Evolutionary conservation across 2,113 vertebrate species (phyloP).

Genomic region (Chloroceryle aenea): DNA sequence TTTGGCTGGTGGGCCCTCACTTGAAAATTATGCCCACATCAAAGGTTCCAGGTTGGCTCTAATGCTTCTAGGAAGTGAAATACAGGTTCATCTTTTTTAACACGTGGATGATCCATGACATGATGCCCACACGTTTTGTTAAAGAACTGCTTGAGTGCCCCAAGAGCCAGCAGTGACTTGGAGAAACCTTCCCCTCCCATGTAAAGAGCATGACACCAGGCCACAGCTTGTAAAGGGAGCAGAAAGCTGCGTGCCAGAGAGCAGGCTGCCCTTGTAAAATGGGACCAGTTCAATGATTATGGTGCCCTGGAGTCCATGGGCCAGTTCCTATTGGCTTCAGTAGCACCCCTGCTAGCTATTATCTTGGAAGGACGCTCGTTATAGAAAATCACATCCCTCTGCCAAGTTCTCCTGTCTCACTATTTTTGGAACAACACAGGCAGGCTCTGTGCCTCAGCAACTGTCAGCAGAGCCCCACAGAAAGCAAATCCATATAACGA

Average conservation of each 20-base stretch:
- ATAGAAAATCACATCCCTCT: neutral
- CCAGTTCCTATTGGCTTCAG: neutral
- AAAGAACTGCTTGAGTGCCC: neutral
- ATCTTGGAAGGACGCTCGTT: neutral
- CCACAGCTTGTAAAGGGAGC: neutral
- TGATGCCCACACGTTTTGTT: fast-evolving
- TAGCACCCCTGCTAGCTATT: conserved; percentile 2
- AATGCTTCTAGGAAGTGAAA: neutral
- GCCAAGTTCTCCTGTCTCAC: conserved; percentile 19
- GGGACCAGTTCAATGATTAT: neutral
- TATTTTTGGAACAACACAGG: conserved; percentile 47
- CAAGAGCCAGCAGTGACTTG: neutral
- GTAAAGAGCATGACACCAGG: neutral
- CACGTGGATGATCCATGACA: neutral
- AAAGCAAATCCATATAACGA: conserved; percentile 50
- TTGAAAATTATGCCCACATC: neutral
- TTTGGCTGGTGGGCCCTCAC: neutral
- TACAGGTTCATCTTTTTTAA: neutral
- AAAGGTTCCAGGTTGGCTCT: neutral
- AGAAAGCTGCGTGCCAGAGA: neutral
- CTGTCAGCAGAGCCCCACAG: neutral
- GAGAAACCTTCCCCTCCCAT: neutral
- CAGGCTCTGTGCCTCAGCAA: conserved; percentile 29
- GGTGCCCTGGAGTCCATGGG: neutral
- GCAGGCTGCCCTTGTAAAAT: neutral